A percentile compares a stretch with the other conserved stretches of the same genome.
Conservation (phyloP, 2,888 invertebrate genomes). For the Cosmopolites sordidus region DNA sequence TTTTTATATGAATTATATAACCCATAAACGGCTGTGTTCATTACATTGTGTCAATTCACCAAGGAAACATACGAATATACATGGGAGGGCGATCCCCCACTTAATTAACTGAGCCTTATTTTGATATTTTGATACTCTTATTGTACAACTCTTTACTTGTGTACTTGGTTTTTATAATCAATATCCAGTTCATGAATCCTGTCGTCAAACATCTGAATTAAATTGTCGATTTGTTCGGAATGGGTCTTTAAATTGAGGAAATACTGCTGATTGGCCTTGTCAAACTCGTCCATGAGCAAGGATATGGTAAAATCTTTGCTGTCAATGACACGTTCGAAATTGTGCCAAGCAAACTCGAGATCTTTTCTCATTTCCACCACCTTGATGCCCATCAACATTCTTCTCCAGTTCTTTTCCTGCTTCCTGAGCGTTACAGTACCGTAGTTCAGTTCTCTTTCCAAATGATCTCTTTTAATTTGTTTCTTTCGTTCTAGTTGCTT, state of each 20-base stretch:
- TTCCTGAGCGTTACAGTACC: slow-evolving; percentile 41
- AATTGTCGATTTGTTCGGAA: slow-evolving; percentile 43
- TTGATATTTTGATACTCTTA: not conserved
- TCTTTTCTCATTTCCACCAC: slow-evolving; percentile 46
- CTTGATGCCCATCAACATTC: slow-evolving; percentile 44
- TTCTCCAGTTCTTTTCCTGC: slow-evolving; percentile 44
- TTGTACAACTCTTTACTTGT: not conserved
- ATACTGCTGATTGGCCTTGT: slow-evolving; percentile 46
- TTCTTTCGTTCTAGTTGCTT: slow-evolving; percentile 35
- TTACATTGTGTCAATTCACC: too few relatives aligned
- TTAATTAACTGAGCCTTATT: too few relatives aligned
- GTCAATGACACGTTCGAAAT: slow-evolving; percentile 49
- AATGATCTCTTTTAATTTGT: slow-evolving; percentile 39
- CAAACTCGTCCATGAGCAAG: slow-evolving; percentile 46
- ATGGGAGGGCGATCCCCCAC: too few relatives aligned
- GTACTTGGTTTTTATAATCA: slow-evolving; percentile 39
- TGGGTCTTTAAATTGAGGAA: slow-evolving; percentile 44
- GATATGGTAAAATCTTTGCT: slow-evolving; percentile 48
- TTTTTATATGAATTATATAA: too few relatives aligned
- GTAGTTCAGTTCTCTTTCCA: slow-evolving; percentile 45
- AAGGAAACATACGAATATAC: too few relatives aligned
- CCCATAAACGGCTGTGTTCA: too few relatives aligned
- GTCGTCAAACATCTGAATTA: slow-evolving; percentile 42
- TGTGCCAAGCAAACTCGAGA: slow-evolving; percentile 46
- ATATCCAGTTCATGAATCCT: slow-evolving; percentile 40